These are phyloP conservation scores for Zaprionus davidi DNA, from an alignment of 1,140 invertebrate species.

Conservation along the genomic window DNA sequence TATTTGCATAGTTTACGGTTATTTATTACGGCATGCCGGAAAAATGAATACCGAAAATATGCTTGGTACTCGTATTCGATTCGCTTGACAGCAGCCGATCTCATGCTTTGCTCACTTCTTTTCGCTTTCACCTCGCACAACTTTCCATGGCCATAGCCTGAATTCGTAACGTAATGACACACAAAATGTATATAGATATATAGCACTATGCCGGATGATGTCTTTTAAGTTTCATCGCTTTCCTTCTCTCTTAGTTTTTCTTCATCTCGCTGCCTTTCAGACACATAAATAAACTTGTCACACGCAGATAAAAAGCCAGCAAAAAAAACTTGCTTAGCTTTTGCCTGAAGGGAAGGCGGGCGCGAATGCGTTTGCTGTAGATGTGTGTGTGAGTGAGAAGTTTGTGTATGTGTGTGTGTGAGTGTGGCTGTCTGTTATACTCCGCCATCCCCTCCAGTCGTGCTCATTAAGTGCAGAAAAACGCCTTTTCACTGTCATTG, in stretches of 20 bases:
- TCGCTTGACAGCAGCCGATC: not conserved
- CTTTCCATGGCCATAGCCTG: conserved; percentile 28
- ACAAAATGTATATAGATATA: conserved; percentile 43
- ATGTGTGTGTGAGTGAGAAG: not conserved
- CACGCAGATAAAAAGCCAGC: conserved; percentile 70
- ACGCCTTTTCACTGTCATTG: conserved; percentile 79
- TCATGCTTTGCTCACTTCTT: conserved; percentile 1
- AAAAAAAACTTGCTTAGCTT: conserved; percentile 42
- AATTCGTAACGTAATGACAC: conserved; percentile 55
- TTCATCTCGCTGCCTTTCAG: conserved; percentile 63
- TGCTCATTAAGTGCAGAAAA: conserved; percentile 78
- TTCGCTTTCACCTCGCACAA: conserved; percentile 29
- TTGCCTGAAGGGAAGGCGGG: conserved; percentile 3
- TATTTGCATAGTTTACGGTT: conserved; percentile 1
- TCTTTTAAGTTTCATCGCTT: conserved; percentile 68
- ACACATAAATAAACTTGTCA: conserved; percentile 82
- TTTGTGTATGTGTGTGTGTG: not conserved
- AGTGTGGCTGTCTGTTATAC: conserved; percentile 8
- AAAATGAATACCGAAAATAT: not conserved
- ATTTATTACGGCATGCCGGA: not conserved
- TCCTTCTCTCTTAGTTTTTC: conserved; percentile 34
- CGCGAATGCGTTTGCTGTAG: not conserved
- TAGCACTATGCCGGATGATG: conserved; percentile 37
- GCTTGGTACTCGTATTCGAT: not conserved
- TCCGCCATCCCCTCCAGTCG: conserved; percentile 12